Evolutionary conservation across 2,888 invertebrate species (phyloP).

Genomic region (Leptogaster cylindrica): DNA sequence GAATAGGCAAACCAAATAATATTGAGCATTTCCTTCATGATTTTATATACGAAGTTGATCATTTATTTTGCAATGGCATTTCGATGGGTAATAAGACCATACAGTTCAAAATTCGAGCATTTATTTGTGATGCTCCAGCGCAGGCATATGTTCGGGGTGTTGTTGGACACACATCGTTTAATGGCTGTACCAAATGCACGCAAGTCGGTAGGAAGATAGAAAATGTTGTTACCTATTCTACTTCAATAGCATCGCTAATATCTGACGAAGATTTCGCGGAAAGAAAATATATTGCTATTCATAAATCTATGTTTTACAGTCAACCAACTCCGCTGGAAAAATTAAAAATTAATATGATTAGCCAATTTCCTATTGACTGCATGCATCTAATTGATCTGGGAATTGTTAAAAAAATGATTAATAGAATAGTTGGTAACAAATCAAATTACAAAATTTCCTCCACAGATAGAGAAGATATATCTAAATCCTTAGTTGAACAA

Average conservation of each 20-base stretch:
- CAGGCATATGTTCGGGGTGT: neutral
- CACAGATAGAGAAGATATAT: neutral
- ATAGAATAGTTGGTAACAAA: neutral
- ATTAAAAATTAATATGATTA: slow-evolving; percentile 7
- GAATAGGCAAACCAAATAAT: neutral
- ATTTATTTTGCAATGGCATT: neutral
- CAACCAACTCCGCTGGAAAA: neutral
- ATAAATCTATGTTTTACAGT: neutral
- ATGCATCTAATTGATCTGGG: slow-evolving; percentile 32
- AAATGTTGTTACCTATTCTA: neutral
- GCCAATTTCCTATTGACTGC: slow-evolving; percentile 8
- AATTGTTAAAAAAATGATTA: slow-evolving; percentile 1
- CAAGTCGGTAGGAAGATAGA: neutral
- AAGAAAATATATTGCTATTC: neutral
- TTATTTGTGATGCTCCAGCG: slow-evolving; percentile 12
- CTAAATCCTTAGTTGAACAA: neutral
- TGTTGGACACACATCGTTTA: slow-evolving; percentile 14
- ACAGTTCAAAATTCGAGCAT: neutral
- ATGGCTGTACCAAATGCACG: slow-evolving; percentile 9
- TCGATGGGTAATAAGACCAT: neutral
- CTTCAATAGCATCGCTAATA: neutral
- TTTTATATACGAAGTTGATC: neutral
- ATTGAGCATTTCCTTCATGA: slow-evolving; percentile 3
- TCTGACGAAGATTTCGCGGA: slow-evolving; percentile 13
- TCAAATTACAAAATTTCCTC: neutral